A percentile compares a stretch with the other conserved stretches of the same genome.
These are phyloP conservation scores for Netelia melanura DNA, from an alignment of 2,888 invertebrate genomes.

Conservation along the genomic window DNA sequence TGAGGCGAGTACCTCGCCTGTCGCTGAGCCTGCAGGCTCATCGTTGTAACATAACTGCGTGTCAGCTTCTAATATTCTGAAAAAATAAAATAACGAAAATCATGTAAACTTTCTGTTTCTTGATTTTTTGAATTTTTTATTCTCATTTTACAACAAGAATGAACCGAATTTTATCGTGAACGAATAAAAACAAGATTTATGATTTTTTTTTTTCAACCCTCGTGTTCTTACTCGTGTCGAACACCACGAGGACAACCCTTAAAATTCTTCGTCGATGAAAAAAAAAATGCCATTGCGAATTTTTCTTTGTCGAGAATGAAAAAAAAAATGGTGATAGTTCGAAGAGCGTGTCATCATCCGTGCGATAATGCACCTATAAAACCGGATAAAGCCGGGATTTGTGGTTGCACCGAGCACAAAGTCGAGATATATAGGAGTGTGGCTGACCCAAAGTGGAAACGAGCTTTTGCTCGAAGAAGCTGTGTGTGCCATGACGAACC, in stretches of 20 bases:
- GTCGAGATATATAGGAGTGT: slow-evolving; percentile 18
- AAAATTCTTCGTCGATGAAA: neutral
- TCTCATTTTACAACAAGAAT: slow-evolving; percentile 7
- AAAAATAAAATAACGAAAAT: slow-evolving; percentile 42
- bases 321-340: slow-evolving; percentile 32
- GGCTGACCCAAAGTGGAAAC: slow-evolving; percentile 37
- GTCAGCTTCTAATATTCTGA: slow-evolving; percentile 72
- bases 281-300: slow-evolving; percentile 6
- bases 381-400: slow-evolving; percentile 46
- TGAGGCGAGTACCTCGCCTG: slow-evolving; percentile 81
- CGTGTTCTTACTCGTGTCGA: no score
- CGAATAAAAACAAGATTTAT: no score
- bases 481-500: slow-evolving; percentile 43
- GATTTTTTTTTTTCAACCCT: no score
- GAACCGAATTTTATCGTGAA: neutral
- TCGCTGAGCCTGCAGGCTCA: slow-evolving; percentile 81
- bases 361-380: slow-evolving; percentile 27
- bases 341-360: slow-evolving; percentile 37
- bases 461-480: slow-evolving; percentile 32
- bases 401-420: slow-evolving; percentile 51
- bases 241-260: no score
- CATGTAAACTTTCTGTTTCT: neutral
- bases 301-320: neutral
- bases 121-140: neutral
- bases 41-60: slow-evolving; percentile 79